Evolutionary conservation across 1,140 invertebrate species (phyloP).

Genomic region (Ectropis grisescens): DNA sequence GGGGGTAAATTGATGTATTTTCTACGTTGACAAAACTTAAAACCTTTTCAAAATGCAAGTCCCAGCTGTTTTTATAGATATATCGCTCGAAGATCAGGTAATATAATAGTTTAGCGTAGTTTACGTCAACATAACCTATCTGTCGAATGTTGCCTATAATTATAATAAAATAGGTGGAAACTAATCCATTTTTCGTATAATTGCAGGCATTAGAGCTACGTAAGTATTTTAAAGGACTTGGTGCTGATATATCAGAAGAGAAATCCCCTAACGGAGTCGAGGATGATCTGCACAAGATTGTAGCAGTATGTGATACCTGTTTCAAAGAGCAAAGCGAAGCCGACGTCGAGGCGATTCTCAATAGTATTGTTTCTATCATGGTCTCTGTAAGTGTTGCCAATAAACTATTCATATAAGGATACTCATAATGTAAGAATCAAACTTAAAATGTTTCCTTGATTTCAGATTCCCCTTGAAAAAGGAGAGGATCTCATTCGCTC

Average conservation of each 20-base stretch:
- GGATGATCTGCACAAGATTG: conserved; percentile 95
- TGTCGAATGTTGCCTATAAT: background rate
- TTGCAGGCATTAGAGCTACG: conserved; percentile 89
- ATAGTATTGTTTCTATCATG: conserved; percentile 94
- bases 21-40: too few species aligned
- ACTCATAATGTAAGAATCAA: too few species aligned
- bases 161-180: background rate
- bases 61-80: conserved; percentile 85
- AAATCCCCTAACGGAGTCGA: conserved; percentile 91
- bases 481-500: conserved; percentile 92
- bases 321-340: conserved; percentile 87
- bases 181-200: conserved; percentile 15
- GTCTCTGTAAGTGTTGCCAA: conserved; percentile 87
- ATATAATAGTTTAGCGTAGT: conserved; percentile 8
- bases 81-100: conserved; percentile 84
- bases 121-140: conserved; percentile 43
- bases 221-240: conserved; percentile 90
- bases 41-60: conserved; percentile 73
- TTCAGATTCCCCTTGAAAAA: conserved; percentile 84
- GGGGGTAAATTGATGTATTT: too few species aligned
- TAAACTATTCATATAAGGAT: too few species aligned
- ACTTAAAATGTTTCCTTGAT: too few species aligned
- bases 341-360: conserved; percentile 87
- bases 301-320: conserved; percentile 92
- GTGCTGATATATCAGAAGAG: conserved; percentile 93